Evolutionary conservation across 2,888 invertebrate genomes (phyloP), one percentile per base, ranked within the genome.

Genomic region (Acanthosepion pharaonis): DNA sequence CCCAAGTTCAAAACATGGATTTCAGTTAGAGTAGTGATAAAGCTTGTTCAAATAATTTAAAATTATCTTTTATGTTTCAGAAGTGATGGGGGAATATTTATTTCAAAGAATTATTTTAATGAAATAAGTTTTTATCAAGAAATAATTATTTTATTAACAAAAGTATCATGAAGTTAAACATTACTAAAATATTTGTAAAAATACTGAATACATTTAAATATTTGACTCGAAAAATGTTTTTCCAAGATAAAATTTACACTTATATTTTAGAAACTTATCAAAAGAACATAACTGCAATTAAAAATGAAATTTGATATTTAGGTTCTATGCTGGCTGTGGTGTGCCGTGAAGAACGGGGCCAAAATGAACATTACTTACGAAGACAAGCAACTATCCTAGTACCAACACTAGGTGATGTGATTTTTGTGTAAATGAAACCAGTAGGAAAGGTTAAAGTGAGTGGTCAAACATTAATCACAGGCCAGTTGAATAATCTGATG

Each of bases 341-440:
- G 92, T 92, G 92, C 92, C 59, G 59, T 93, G 93, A 93, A 20
- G 51, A 93, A 93, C 93, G 53, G 51, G 93, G 93, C 93, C 93
- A 93, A 92, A 93, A 93, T 93, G 51, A 93, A 93, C 93, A 48
- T 93, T 51, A 93, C 92, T 92, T 92, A 92, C 92, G 92, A 92
- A 49, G 42, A 92, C 92, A 92, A 92, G 92, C 93, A 93, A 93
- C 48, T 94, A 64, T 25, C 94, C 94, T 94, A 94, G 59, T 94
- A 64, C 64, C 59, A 94, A 94, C 33, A 94, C 23, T 59, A 94
- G 94, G 94, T 64, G 51, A 28, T 53, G 93, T 93, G 93, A 59
- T 55, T 33, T 94, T 94, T 94, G 59, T 94, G 64, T 55, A 94
- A 94, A 94, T 94, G 94, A 59, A 59, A 59, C 42, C 94, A 94